Conservation (phyloP, 2,113 vertebrate species). For the Ictidomys tridecemlineatus region DNA sequence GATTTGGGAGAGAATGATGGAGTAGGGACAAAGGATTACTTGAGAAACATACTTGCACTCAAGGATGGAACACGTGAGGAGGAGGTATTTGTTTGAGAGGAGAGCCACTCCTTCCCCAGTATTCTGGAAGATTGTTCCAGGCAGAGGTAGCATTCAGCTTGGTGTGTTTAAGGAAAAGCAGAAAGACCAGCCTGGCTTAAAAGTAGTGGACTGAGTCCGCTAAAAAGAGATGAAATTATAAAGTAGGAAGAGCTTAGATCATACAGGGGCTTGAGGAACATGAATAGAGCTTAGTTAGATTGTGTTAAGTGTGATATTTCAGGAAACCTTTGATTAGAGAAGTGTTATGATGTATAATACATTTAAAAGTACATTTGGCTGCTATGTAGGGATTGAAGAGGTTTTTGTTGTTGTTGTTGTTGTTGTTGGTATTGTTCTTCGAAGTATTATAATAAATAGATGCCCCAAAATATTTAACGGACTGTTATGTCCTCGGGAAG, state of each 20-base stretch:
- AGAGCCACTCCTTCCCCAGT: not conserved
- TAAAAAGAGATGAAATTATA: not conserved
- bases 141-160: not conserved
- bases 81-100: not conserved
- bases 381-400: not conserved
- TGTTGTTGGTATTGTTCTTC: not conserved
- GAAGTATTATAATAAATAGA: not conserved
- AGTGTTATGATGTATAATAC: not conserved
- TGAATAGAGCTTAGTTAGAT: not conserved
- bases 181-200: not conserved
- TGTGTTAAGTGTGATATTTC: slow-evolving; percentile 17
- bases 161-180: not conserved
- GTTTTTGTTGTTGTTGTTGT: too few relatives aligned
- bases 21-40: not conserved
- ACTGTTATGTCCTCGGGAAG: not conserved
- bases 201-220: not conserved
- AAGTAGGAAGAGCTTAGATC: not conserved
- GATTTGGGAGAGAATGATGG: not conserved
- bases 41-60: not conserved
- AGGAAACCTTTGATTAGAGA: slow-evolving; percentile 32
- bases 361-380: slow-evolving; percentile 2
- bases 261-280: too few relatives aligned
- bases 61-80: not conserved
- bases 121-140: not conserved
- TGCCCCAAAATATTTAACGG: not conserved